phyloP scores from a whole-genome alignment of 1,140 invertebrate species.

The Phortica variegata region DNA sequence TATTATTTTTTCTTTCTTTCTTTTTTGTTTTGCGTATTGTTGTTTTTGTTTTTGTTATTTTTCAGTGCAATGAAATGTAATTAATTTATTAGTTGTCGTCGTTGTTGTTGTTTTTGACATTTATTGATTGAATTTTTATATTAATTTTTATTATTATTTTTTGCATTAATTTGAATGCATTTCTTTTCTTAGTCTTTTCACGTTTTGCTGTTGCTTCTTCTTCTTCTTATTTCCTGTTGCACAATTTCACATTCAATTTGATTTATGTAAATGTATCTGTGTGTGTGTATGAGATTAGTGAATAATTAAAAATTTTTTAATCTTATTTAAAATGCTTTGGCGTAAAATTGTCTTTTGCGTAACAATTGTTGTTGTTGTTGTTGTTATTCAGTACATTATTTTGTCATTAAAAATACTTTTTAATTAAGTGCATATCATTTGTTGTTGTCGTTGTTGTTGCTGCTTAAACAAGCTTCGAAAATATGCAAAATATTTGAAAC shows the following conservation, averaged over 20 bases:
- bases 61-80: conserved; percentile 26
- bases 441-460: conserved; percentile 20
- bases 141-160: conserved; percentile 5
- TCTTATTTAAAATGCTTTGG: not conserved
- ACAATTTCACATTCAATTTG: conserved; percentile 31
- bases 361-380: conserved; percentile 26
- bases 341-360: conserved; percentile 14
- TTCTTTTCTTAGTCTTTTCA: conserved; percentile 12
- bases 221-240: conserved; percentile 13
- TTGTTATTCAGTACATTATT: conserved; percentile 41
- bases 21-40: not conserved
- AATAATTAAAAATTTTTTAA: not conserved
- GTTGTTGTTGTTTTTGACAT: conserved; percentile 37
- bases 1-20: too few relatives aligned
- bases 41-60: not conserved
- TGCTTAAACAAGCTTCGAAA: too few relatives aligned
- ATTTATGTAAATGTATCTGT: conserved; percentile 20
- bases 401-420: conserved; percentile 6
- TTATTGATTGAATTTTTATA: conserved; percentile 43
- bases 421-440: conserved; percentile 28
- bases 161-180: conserved; percentile 17
- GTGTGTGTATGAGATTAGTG: not conserved
- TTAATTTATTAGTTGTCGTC: conserved; percentile 41
- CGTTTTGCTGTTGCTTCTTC: conserved; percentile 9
- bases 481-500: too few relatives aligned